Evolutionary conservation across 1,140 invertebrate genomes (phyloP).

Genomic region (Drosophila athabasca): DNA sequence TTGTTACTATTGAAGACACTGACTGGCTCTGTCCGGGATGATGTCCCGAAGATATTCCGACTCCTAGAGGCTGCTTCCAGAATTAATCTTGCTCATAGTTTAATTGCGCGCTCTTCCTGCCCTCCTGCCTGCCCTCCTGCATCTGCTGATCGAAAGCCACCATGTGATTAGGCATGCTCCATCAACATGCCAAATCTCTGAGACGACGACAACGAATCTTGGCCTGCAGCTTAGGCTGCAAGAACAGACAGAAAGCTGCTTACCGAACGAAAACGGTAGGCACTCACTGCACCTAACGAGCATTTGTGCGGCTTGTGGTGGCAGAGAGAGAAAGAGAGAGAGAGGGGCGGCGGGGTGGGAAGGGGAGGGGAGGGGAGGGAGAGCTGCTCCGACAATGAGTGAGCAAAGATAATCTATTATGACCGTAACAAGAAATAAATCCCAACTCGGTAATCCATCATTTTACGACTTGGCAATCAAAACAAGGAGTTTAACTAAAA

Average conservation of each 20-base stretch:
- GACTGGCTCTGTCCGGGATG: no score
- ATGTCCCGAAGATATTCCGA: no score
- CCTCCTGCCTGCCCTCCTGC: not conserved
- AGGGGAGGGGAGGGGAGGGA: not conserved
- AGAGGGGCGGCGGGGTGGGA: constrained; percentile 1
- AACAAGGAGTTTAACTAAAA: constrained; percentile 77
- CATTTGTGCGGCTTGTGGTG: constrained; percentile 26
- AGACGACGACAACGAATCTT: constrained; percentile 11
- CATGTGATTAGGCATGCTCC: constrained; percentile 29
- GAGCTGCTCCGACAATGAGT: constrained; percentile 67
- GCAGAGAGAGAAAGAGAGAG: not conserved
- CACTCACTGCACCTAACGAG: constrained; percentile 51
- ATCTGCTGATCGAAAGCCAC: constrained; percentile 13
- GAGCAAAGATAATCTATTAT: constrained; percentile 80
- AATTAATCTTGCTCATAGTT: constrained; percentile 13
- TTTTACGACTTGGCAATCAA: constrained; percentile 77
- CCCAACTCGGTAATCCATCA: constrained; percentile 79
- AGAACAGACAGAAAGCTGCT: constrained; percentile 22
- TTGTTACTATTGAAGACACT: constrained; percentile 1
- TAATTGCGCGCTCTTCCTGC: constrained; percentile 18
- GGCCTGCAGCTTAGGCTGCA: not conserved
- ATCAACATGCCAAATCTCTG: constrained; percentile 31
- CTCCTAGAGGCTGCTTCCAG: no score
- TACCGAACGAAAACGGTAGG: constrained; percentile 46
- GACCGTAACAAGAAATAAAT: constrained; percentile 78